Conservation (phyloP, 1,140 invertebrate genomes). For the Papilio polytes region DNA sequence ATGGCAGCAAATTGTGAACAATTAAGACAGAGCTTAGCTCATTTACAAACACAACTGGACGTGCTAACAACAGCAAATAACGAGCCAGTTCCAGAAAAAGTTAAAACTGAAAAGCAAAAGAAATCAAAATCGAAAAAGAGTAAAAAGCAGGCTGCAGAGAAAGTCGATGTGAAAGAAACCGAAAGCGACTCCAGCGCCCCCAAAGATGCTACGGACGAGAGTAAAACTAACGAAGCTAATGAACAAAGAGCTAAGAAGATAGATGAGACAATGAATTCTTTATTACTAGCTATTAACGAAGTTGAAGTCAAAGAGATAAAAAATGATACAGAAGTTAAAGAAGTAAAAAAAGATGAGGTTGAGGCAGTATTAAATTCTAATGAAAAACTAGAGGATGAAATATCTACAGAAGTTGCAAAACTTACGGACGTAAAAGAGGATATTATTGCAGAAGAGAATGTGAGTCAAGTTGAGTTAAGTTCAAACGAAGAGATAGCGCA, state of each 20-base stretch:
- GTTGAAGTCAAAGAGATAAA: slow-evolving; percentile 51
- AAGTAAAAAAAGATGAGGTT: not conserved
- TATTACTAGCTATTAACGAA: slow-evolving; percentile 68
- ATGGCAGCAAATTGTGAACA: slow-evolving; percentile 86
- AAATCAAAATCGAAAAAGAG: slow-evolving; percentile 76
- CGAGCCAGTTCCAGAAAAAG: slow-evolving; percentile 59
- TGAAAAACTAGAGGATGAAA: not conserved
- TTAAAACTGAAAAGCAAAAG: slow-evolving; percentile 70
- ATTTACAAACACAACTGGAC: slow-evolving; percentile 85
- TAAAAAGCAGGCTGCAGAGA: slow-evolving; percentile 57
- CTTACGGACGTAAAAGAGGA: slow-evolving; percentile 31
- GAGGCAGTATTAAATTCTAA: slow-evolving; percentile 34
- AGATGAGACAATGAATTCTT: slow-evolving; percentile 64
- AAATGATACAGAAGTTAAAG: not conserved
- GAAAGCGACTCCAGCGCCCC: slow-evolving; percentile 49
- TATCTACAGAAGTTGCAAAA: not conserved
- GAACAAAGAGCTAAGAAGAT: slow-evolving; percentile 57
- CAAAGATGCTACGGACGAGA: slow-evolving; percentile 35
- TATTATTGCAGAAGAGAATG: slow-evolving; percentile 13
- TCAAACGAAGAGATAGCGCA: slow-evolving; percentile 23
- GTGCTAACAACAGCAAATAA: slow-evolving; percentile 67
- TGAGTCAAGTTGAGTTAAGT: not conserved
- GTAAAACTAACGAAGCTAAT: slow-evolving; percentile 37
- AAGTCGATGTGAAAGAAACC: slow-evolving; percentile 50
- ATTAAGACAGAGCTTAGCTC: slow-evolving; percentile 84